Conservation (phyloP, 2,888 invertebrate genomes). For the Boloria selene region DNA sequence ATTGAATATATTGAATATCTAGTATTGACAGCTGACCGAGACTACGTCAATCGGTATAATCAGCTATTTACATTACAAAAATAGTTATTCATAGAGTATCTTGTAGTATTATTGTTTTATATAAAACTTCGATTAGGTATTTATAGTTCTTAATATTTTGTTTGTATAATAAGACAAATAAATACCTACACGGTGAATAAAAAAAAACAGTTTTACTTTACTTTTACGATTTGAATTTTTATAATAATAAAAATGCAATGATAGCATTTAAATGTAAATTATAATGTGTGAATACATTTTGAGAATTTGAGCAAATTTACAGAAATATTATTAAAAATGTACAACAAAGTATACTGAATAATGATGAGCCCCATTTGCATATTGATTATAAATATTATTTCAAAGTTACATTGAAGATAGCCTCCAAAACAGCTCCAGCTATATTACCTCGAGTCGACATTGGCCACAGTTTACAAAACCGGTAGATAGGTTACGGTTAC, state of each 20-base stretch:
- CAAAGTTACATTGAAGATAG: constrained; percentile 41
- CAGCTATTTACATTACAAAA: constrained; percentile 26
- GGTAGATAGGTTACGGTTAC: constrained; percentile 75
- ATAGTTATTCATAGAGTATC: constrained; percentile 18
- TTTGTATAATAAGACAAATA: not conserved
- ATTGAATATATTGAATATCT: constrained; percentile 37
- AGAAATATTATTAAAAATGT: not conserved
- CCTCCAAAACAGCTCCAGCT: constrained; percentile 63
- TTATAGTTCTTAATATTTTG: not conserved
- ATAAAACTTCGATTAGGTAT: constrained; percentile 4
- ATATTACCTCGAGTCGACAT: constrained; percentile 75
- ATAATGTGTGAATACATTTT: not conserved
- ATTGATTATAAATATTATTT: constrained; percentile 39
- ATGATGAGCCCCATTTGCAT: constrained; percentile 35
- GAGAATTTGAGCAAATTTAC: not conserved
- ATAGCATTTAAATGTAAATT: not conserved
- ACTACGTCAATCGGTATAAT: constrained; percentile 40
- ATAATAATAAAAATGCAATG: not conserved
- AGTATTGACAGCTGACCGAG: constrained; percentile 39
- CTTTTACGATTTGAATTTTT: too few relatives aligned
- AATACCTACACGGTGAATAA: not conserved
- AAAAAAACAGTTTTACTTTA: not conserved
- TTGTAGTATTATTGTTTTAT: constrained; percentile 18
- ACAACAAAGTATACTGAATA: constrained; percentile 20
- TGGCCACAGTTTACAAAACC: constrained; percentile 74